phyloP scores from a whole-genome alignment of 2,113 vertebrate genomes.

The Oncorhynchus gorbuscha region DNA sequence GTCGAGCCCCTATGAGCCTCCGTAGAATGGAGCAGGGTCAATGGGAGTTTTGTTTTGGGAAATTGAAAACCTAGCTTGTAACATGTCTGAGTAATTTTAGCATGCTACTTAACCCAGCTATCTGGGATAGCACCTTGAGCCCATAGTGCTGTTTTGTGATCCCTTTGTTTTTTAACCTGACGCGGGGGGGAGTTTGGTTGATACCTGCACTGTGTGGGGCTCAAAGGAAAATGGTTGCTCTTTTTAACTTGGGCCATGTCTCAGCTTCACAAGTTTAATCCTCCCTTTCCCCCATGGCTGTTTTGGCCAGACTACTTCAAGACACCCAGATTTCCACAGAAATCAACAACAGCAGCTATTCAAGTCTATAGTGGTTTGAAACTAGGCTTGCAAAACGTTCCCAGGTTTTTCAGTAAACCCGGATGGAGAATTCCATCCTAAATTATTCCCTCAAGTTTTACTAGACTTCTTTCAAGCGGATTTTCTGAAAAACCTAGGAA shows the following conservation, averaged over 20 bases:
- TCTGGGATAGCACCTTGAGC: not conserved
- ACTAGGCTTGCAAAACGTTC: too few species aligned
- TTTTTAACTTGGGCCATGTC: not conserved
- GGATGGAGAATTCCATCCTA: too few species aligned
- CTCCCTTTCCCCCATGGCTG: not conserved
- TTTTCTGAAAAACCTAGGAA: too few species aligned
- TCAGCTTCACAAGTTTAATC: not conserved
- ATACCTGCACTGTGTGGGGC: constrained; percentile 1
- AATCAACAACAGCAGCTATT: too few species aligned
- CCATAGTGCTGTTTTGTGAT: not conserved
- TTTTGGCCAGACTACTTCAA: not conserved
- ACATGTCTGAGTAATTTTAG: constrained; percentile 3
- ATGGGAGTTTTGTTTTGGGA: constrained; percentile 38
- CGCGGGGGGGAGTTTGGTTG: not conserved
- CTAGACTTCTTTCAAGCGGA: too few species aligned
- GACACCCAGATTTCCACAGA: too few species aligned
- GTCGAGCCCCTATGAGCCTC: too few species aligned
- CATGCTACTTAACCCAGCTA: not conserved
- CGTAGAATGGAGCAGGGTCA: constrained; percentile 10
- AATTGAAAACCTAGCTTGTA: constrained; percentile 33
- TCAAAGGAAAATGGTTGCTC: not conserved
- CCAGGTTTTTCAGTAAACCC: too few species aligned
- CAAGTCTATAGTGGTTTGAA: too few species aligned
- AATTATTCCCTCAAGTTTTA: too few species aligned
- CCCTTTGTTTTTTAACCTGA: not conserved